Evolutionary conservation across 2,888 invertebrate genomes (phyloP).

Genomic region (Cordilura impudica): DNA sequence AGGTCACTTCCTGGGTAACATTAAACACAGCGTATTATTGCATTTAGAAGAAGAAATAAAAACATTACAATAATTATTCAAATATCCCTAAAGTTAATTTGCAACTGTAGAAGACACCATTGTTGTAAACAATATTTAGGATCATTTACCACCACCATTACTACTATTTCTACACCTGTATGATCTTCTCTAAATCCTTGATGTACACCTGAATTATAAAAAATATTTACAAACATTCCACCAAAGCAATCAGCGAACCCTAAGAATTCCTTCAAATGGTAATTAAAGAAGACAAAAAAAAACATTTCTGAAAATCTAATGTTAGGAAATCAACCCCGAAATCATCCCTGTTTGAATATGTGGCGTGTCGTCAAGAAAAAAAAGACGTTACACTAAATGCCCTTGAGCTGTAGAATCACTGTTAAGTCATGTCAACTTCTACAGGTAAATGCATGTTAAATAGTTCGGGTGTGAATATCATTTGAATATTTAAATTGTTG

Average conservation of each 20-base stretch:
- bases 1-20: background rate
- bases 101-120: background rate
- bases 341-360: slow-evolving; percentile 14
- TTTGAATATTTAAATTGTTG: slow-evolving; percentile 56
- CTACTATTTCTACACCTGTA: slow-evolving; percentile 32
- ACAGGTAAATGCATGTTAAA: slow-evolving; percentile 48
- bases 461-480: slow-evolving; percentile 60
- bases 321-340: slow-evolving; percentile 32
- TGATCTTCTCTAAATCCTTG: slow-evolving; percentile 47
- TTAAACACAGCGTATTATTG: background rate
- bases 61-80: background rate
- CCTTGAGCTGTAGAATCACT: slow-evolving; percentile 42
- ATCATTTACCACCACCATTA: background rate
- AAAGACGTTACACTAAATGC: slow-evolving; percentile 53
- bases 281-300: slow-evolving; percentile 32
- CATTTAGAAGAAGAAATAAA: too few species aligned
- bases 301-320: slow-evolving; percentile 7
- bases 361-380: too few species aligned
- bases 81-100: background rate
- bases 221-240: background rate
- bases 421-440: slow-evolving; percentile 36
- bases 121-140: slow-evolving; percentile 11
- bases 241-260: slow-evolving; percentile 36
- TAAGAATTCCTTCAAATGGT: slow-evolving; percentile 46
- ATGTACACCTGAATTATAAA: slow-evolving; percentile 42